A percentile compares a stretch with the other conserved stretches of the same genome.
Conservation (phyloP, 1,140 invertebrate genomes). For the Drosophila ogumai region DNA sequence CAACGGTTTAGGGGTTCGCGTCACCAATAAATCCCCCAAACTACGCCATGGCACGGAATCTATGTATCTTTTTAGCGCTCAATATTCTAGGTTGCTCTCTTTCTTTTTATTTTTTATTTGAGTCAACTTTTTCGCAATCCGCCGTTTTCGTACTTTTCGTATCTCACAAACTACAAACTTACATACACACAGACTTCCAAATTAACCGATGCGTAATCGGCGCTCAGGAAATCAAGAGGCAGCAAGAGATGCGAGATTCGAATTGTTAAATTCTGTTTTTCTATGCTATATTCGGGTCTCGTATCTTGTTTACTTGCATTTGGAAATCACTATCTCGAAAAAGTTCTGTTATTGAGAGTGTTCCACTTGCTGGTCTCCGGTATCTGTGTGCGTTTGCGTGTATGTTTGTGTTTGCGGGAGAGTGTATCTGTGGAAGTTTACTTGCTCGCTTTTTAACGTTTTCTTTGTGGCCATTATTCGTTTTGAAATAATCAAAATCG, state of each 20-base stretch:
- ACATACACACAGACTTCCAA: constrained; percentile 6
- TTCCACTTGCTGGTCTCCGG: constrained; percentile 25
- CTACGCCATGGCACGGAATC: neutral
- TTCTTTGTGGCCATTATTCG: constrained; percentile 67
- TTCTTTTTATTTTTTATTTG: neutral
- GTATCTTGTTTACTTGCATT: constrained; percentile 56
- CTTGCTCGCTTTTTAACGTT: constrained; percentile 63
- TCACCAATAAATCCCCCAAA: constrained; percentile 4
- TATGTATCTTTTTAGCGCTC: constrained; percentile 11
- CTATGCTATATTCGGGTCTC: constrained; percentile 20
- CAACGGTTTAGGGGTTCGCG: neutral
- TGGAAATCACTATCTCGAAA: constrained; percentile 58
- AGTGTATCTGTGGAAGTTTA: constrained; percentile 33
- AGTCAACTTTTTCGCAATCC: neutral
- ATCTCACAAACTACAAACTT: constrained; percentile 19
- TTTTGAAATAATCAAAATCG: constrained; percentile 84
- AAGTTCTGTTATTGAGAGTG: constrained; percentile 53
- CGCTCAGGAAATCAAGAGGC: constrained; percentile 7
- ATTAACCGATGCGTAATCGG: constrained; percentile 33
- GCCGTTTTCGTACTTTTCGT: constrained; percentile 12
- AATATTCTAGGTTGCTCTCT: constrained; percentile 9
- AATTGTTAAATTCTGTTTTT: constrained; percentile 28
- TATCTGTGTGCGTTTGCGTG: constrained; percentile 1
- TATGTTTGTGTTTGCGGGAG: constrained; percentile 18
- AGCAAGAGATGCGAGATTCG: constrained; percentile 13